phyloP scores from a whole-genome alignment of 92 coral and sea anemone genomes.

The Paramuricea clavata region DNA sequence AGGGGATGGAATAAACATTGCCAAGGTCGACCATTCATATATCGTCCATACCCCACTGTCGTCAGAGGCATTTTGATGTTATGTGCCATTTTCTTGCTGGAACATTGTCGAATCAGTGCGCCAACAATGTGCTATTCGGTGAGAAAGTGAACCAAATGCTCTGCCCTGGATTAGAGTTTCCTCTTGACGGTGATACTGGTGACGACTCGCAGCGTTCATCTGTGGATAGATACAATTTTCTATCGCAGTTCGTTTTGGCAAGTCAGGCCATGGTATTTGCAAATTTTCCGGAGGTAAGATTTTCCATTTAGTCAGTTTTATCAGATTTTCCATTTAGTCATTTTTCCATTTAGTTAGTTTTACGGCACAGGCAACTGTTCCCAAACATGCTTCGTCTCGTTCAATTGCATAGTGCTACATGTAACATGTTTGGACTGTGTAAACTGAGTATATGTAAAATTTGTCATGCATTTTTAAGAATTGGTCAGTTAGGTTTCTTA shows the following conservation, averaged over 20 bases:
- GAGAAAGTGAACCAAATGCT: background rate
- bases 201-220: background rate
- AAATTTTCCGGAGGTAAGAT: slow-evolving; percentile 61
- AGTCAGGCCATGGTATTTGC: slow-evolving; percentile 39
- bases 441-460: too few species aligned
- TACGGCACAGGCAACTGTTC: too few species aligned
- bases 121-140: background rate
- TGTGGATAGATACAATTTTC: slow-evolving; percentile 39
- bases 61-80: background rate
- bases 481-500: too few species aligned
- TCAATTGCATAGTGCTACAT: too few species aligned
- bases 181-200: background rate
- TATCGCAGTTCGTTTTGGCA: slow-evolving; percentile 48
- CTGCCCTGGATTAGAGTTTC: background rate
- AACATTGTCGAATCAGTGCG: background rate
- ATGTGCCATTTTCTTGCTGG: slow-evolving; percentile 60
- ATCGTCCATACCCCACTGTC: slow-evolving; percentile 26
- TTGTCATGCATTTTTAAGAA: too few species aligned
- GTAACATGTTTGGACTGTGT: too few species aligned
- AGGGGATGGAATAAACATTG: slow-evolving; percentile 20
- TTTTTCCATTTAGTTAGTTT: too few species aligned
- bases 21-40: slow-evolving; percentile 4
- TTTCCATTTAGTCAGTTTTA: too few species aligned
- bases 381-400: too few species aligned
- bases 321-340: too few species aligned